Percentiles rank a stretch among this genome's conserved stretches.
These are phyloP conservation scores for Odontocerum albicorne DNA, from an alignment of 2,888 invertebrate genomes.

Conservation along the genomic window DNA sequence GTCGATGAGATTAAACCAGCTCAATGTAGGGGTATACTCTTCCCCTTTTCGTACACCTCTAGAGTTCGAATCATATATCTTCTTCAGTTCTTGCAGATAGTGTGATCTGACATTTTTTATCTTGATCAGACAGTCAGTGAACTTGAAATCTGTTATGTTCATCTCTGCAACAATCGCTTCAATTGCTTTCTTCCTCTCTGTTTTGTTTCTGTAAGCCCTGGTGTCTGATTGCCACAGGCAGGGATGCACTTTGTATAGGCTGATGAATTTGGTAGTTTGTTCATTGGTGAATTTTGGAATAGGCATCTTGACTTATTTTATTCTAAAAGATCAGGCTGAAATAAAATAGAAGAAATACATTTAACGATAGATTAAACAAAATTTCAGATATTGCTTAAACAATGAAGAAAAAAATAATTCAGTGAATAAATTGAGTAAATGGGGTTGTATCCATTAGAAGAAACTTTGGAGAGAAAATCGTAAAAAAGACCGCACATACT, in stretches of 20 bases:
- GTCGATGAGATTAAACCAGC: slow-evolving; percentile 28
- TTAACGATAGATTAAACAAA: no score
- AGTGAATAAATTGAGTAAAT: no score
- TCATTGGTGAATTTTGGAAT: slow-evolving; percentile 6
- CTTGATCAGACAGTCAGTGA: slow-evolving; percentile 39
- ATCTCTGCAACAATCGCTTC: slow-evolving; percentile 38
- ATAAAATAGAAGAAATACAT: no score
- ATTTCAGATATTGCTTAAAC: no score
- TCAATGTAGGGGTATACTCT: slow-evolving; percentile 24
- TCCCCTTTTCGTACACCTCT: not conserved
- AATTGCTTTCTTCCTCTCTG: slow-evolving; percentile 36
- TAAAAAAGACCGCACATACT: no score
- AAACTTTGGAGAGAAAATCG: no score
- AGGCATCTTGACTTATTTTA: not conserved
- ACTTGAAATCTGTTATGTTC: slow-evolving; percentile 38
- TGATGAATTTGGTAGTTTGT: slow-evolving; percentile 36
- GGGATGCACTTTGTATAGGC: slow-evolving; percentile 38
- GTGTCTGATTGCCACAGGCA: slow-evolving; percentile 39
- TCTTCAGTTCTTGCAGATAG: slow-evolving; percentile 40
- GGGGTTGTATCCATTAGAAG: no score
- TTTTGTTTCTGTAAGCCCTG: slow-evolving; percentile 38
- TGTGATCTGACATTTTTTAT: slow-evolving; percentile 40
- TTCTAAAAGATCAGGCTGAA: no score
- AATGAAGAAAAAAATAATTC: no score
- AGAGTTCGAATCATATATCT: slow-evolving; percentile 33